phyloP scores from a whole-genome alignment of 2,113 vertebrate genomes.

The Coptodon bakossiorum region DNA sequence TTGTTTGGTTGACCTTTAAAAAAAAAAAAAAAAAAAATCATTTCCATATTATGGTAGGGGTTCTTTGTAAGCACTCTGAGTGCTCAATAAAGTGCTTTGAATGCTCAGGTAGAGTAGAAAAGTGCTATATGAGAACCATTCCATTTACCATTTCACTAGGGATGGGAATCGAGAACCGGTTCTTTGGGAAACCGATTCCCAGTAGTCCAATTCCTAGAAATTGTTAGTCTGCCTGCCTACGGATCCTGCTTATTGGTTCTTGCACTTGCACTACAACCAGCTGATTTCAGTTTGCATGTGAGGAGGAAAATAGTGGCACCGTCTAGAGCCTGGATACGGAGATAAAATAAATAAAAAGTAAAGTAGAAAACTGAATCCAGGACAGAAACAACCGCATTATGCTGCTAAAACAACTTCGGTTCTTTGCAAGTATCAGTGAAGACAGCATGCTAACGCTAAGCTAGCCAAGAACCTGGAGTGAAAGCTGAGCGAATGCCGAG shows the following conservation, averaged over 20 bases:
- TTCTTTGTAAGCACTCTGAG: background rate
- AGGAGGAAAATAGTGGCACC: background rate
- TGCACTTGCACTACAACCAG: background rate
- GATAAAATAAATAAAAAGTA: background rate
- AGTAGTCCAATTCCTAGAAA: background rate
- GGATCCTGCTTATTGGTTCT: background rate
- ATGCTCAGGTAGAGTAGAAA: background rate
- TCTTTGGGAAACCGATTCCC: background rate
- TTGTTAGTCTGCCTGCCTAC: background rate
- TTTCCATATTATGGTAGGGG: background rate
- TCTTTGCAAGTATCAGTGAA: background rate
- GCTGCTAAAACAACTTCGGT: background rate
- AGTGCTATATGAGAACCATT: background rate
- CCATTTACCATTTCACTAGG: background rate
- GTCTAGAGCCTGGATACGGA: background rate
- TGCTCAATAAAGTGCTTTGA: background rate
- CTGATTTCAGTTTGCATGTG: background rate
- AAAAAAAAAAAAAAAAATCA: background rate
- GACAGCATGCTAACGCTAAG: background rate
- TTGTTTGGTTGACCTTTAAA: accelerated
- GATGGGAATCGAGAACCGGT: background rate
- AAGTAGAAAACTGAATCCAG: background rate
- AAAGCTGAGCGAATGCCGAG: background rate
- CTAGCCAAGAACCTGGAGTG: background rate
- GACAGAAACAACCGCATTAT: background rate